These are phyloP conservation scores for Brachyptera risi DNA, from an alignment of 2,888 invertebrate species.

Conservation along the genomic window DNA sequence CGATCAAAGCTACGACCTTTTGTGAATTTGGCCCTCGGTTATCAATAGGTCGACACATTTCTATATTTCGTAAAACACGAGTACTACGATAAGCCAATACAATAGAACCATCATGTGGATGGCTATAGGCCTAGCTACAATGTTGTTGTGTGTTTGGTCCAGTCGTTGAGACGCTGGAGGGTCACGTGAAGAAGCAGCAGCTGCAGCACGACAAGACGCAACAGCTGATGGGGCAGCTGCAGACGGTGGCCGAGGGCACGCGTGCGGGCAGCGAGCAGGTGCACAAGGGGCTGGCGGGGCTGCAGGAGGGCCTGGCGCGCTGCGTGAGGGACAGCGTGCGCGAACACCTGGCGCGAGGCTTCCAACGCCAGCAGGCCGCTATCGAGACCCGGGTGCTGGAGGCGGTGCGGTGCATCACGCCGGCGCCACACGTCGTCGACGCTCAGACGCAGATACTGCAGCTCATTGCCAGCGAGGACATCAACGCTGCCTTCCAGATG, in stretches of 20 bases:
- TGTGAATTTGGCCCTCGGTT: too few species aligned
- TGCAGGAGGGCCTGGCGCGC: conserved; percentile 43
- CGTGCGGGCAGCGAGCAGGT: conserved; percentile 19
- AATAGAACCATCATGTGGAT: too few species aligned
- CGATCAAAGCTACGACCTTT: too few species aligned
- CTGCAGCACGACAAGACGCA: background rate
- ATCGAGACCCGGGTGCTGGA: conserved; percentile 56
- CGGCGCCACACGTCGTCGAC: conserved; percentile 59
- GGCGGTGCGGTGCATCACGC: conserved; percentile 68
- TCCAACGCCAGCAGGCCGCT: conserved; percentile 56
- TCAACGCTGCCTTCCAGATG: conserved; percentile 81
- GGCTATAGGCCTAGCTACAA: too few species aligned
- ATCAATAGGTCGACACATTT: too few species aligned
- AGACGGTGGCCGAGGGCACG: background rate
- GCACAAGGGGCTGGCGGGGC: conserved; percentile 42
- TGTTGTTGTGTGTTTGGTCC: too few species aligned
- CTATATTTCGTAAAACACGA: too few species aligned
- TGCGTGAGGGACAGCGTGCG: conserved; percentile 45
- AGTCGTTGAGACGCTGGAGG: background rate
- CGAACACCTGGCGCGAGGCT: conserved; percentile 47
- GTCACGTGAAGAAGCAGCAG: background rate
- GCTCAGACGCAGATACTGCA: conserved; percentile 63
- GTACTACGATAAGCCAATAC: too few species aligned
- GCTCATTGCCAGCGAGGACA: conserved; percentile 64
- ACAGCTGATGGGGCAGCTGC: background rate